Conservation (phyloP, 2,113 vertebrate genomes). For the Poicephalus gulielmi region DNA sequence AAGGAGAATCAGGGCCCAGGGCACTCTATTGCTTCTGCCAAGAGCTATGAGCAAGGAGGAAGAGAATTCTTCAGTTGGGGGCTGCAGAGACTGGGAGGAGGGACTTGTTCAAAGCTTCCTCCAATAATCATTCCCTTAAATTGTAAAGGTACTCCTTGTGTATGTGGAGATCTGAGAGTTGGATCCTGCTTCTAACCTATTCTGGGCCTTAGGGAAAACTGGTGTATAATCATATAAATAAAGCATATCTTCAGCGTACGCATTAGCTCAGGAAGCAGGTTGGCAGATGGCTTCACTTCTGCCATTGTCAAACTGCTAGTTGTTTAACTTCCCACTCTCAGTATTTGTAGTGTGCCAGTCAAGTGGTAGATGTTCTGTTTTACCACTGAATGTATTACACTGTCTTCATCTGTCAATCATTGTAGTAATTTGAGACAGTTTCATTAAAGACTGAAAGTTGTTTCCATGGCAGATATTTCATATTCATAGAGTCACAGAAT, state of each 20-base stretch:
- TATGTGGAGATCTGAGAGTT: background rate
- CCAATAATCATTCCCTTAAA: background rate
- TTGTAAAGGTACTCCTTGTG: background rate
- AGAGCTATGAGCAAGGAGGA: background rate
- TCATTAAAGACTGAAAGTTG: background rate
- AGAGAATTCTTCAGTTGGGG: background rate
- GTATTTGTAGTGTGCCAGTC: background rate
- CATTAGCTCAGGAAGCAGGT: background rate
- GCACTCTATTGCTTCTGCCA: background rate
- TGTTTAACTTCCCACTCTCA: background rate
- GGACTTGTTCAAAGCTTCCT: background rate
- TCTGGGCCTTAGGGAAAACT: background rate
- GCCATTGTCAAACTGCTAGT: background rate
- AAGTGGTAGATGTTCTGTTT: background rate
- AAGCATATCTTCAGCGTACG: background rate
- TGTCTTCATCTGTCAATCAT: background rate
- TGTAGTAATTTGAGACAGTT: background rate
- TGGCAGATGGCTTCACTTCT: background rate
- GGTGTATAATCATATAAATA: background rate
- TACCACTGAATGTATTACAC: background rate
- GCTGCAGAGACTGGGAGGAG: background rate
- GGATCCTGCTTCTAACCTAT: background rate
- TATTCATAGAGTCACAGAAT: background rate
- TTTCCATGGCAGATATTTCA: background rate
- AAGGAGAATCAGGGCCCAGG: background rate